Evolutionary conservation across 2,797 vertebrate species (phyloP).

Genomic region (Psittacula echo): DNA sequence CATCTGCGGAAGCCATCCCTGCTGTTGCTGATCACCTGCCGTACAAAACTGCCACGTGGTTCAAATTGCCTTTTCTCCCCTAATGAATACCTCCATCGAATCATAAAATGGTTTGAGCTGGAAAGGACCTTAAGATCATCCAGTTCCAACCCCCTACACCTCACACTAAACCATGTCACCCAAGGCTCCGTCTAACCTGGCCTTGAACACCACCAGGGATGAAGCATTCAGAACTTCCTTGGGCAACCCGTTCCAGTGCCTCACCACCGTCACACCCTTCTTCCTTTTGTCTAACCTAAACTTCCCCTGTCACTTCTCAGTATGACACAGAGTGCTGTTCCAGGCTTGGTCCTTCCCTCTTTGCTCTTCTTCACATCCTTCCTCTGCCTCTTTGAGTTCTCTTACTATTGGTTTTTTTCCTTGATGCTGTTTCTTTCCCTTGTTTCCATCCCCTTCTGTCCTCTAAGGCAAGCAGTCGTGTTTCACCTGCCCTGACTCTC

Average conservation of each 20-base stretch:
- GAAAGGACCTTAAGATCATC: background rate
- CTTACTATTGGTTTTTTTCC: background rate
- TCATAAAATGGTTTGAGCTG: background rate
- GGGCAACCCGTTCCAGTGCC: background rate
- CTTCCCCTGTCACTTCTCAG: background rate
- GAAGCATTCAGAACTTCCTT: background rate
- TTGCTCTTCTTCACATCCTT: background rate
- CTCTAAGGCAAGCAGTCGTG: background rate
- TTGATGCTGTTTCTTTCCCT: background rate
- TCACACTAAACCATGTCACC: background rate
- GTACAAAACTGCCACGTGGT: fast-evolving
- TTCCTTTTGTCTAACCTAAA: background rate
- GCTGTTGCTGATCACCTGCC: background rate
- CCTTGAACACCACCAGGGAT: background rate
- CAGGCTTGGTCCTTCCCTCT: background rate
- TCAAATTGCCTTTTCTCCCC: background rate
- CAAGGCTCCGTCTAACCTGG: background rate
- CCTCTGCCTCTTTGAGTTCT: background rate
- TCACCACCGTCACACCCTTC: background rate
- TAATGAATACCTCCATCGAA: background rate
- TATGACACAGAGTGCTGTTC: background rate
- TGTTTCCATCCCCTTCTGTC: background rate
- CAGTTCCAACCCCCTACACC: background rate
- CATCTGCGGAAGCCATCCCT: background rate
- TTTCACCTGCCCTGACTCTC: background rate